Conservation (phyloP, 2,797 vertebrate genomes). For the Pseudochaenichthys georgianus region DNA sequence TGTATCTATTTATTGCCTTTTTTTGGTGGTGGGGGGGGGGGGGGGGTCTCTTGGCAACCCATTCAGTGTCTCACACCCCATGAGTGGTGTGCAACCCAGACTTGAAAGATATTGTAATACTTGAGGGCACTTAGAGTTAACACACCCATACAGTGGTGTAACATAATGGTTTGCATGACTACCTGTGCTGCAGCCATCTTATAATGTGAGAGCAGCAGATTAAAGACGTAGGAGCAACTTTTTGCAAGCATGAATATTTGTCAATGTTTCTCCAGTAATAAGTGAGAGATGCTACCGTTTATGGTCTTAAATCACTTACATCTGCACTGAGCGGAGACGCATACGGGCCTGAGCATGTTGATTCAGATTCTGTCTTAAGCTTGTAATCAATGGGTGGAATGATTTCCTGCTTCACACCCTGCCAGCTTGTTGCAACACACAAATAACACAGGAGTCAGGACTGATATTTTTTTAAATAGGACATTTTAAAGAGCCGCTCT, state of each 20-base stretch:
- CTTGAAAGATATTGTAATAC: not conserved
- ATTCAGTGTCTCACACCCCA: not conserved
- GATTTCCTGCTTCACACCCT: slow-evolving; percentile 37
- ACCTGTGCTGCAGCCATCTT: slow-evolving; percentile 17
- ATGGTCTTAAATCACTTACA: not conserved
- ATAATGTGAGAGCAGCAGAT: slow-evolving; percentile 8
- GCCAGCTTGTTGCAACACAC: too few relatives aligned
- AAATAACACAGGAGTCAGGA: too few relatives aligned
- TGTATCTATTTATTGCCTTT: not conserved
- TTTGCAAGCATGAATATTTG: slow-evolving; percentile 16
- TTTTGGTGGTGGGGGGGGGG: too few relatives aligned
- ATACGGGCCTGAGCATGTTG: slow-evolving; percentile 14
- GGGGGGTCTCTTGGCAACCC: not conserved
- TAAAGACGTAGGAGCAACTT: slow-evolving; percentile 33
- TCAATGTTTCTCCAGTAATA: not conserved
- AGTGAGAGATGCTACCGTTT: not conserved
- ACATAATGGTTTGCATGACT: slow-evolving; percentile 15
- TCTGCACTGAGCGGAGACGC: not conserved
- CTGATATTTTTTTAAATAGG: too few relatives aligned
- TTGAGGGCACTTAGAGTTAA: not conserved
- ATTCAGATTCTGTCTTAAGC: slow-evolving; percentile 26
- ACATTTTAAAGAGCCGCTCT: too few relatives aligned
- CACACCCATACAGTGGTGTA: slow-evolving; percentile 11
- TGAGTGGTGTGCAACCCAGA: not conserved
- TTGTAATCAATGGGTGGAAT: not conserved